Base-by-base conservation (phyloP, 2,888 invertebrate genomes). In the Tetragonisca angustula region DNA sequence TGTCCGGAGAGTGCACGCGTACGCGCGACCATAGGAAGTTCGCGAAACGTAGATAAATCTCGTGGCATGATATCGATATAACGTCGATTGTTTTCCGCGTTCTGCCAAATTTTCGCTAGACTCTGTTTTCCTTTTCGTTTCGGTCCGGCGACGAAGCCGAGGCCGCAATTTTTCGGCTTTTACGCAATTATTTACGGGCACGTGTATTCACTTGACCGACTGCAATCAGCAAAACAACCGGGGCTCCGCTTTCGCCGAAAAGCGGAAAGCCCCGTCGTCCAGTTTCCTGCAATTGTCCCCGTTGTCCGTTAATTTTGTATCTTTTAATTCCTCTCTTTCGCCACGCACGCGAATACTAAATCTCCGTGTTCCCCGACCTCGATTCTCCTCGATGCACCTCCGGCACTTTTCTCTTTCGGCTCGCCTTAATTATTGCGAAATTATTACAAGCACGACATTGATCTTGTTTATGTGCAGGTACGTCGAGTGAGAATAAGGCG, bases 181-280 rank as follows among this genome's bases (percentile, higher is more conserved):
- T 59, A 61, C 73, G 68, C 75, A 54, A 84, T 85, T 85, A 85
- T 85, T 84, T 84, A 85, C 80, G 62, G 2, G 70, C 79, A 52
- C 52, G 84, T 78, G 72, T 78, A 83, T 77, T 81, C 81, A 77
- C 71, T 75, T 84, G 61, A 50, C 61, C 67, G 11, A 52, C 61
- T 56, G 71, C 85, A 77, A 85, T 80, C 85, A 80, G 62, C 70
- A 68, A 68, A 74, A 80, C 83, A 83, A 83, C 64, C 49, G 65
- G 65, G 24, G 32, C 54, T 59, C 62, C 6, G 50, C 24, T 36
- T 49, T 56, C 69, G 32, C 27, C 61, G 72, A 70, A 50, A 68
- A 74, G 15, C 64, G 70, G 61, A 65, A 77, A 74, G 56, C 74
- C 13, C n/a, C n/a, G 64, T 24, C 52, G 43, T 43, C 43, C 71